Conservation (phyloP, 2,113 vertebrate species). For the Menidia beryllina region DNA sequence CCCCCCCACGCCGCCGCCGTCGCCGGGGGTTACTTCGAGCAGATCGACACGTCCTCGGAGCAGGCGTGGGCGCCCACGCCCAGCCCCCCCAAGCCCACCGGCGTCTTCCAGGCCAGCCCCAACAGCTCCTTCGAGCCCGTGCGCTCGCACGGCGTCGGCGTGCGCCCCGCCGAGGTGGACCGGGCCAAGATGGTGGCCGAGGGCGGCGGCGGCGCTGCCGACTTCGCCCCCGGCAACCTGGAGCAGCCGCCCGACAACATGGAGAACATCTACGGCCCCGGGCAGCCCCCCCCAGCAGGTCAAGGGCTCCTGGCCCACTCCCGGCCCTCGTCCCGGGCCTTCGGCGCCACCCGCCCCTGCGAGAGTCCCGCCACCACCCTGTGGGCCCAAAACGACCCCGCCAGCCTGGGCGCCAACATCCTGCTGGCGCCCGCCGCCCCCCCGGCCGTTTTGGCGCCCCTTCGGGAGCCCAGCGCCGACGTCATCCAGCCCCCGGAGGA, state of each 20-base stretch:
- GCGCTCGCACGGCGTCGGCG: constrained; percentile 87
- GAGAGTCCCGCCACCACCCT: constrained; percentile 95
- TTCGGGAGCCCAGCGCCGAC: constrained; percentile 82
- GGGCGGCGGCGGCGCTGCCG: constrained; percentile 67
- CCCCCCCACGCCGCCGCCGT: constrained; percentile 84
- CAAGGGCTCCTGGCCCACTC: constrained; percentile 56
- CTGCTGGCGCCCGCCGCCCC: constrained; percentile 94
- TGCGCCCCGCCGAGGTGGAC: constrained; percentile 88
- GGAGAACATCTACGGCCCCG: constrained; percentile 87
- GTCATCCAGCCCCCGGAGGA: constrained; percentile 93
- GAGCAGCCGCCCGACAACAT: constrained; percentile 97
- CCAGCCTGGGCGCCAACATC: constrained; percentile 88
- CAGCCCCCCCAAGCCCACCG: constrained; percentile 95
- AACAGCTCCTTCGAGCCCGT: constrained; percentile 98
- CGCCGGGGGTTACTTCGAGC: constrained; percentile 90
- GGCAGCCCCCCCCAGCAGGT: constrained; percentile 47
- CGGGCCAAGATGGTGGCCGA: constrained; percentile 90
- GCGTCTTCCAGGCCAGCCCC: constrained; percentile 93
- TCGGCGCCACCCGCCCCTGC: constrained; percentile 85
- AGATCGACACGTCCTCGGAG: constrained; percentile 89
- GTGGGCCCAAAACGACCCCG: constrained; percentile 92
- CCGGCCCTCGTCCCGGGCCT: constrained; percentile 84
- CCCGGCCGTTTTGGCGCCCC: constrained; percentile 85
- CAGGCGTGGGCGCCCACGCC: constrained; percentile 84
- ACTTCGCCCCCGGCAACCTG: constrained; percentile 87